These are phyloP conservation scores for Proteles cristata DNA, from an alignment of 2,113 vertebrate genomes.

Conservation along the genomic window DNA sequence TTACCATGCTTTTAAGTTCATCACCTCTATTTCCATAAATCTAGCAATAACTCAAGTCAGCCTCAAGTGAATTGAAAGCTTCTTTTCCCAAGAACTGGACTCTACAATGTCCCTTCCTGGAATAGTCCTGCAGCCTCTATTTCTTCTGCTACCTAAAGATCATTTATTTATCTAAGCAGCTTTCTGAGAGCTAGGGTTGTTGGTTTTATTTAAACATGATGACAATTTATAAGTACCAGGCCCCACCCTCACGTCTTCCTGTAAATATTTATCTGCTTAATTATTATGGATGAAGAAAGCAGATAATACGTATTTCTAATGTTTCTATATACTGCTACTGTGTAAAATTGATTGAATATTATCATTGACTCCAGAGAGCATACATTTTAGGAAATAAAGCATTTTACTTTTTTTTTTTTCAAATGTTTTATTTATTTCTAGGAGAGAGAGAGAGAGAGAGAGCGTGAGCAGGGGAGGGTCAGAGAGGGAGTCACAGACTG, in stretches of 20 bases:
- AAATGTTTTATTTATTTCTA: too few species aligned
- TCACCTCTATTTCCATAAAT: background rate
- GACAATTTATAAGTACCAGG: background rate
- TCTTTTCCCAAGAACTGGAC: background rate
- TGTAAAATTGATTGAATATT: background rate
- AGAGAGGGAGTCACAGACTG: too few species aligned
- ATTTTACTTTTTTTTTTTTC: slow-evolving; percentile 28
- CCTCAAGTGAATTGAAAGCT: background rate
- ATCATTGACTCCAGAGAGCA: background rate
- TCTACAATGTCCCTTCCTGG: background rate
- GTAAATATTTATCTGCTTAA: background rate
- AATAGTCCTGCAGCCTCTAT: background rate
- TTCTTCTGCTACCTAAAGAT: background rate
- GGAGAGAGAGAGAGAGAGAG: too few species aligned
- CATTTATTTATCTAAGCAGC: background rate
- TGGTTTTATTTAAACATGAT: slow-evolving; percentile 15
- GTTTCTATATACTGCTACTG: background rate
- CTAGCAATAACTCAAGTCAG: background rate
- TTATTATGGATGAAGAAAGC: background rate
- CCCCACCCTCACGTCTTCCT: background rate
- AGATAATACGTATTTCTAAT: background rate
- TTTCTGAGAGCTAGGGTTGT: background rate
- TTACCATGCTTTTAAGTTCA: background rate
- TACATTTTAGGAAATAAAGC: background rate
- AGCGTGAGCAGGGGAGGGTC: too few species aligned